Percentiles rank a stretch among this genome's conserved stretches.
These are phyloP conservation scores for Hyperoplus lanceolatus DNA, from an alignment of 2,797 vertebrate species.

Conservation along the genomic window DNA sequence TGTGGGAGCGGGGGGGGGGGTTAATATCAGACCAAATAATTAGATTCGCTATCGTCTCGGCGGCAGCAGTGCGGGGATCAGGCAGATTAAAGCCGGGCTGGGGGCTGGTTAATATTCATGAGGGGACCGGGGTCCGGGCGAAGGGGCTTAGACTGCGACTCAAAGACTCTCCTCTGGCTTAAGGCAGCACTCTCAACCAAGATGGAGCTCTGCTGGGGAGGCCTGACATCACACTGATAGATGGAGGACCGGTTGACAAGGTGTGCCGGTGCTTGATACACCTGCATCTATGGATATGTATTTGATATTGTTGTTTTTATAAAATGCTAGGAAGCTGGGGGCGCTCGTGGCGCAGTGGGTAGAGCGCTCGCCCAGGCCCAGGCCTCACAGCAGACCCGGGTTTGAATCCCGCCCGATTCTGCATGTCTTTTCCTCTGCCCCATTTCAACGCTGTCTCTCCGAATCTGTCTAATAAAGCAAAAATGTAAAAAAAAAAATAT, in stretches of 20 bases:
- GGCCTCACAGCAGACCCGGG: no score
- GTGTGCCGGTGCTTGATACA: background rate
- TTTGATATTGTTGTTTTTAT: background rate
- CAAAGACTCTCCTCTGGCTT: conserved; percentile 79
- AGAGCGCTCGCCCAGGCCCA: no score
- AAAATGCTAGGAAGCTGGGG: background rate
- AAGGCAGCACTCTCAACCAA: conserved; percentile 69
- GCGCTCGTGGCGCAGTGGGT: no score
- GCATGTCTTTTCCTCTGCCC: no score
- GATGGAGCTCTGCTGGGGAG: conserved; percentile 58
- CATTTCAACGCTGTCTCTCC: no score
- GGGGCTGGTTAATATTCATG: conserved; percentile 96
- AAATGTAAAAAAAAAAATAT: no score
- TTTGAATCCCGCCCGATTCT: no score
- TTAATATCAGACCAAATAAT: conserved; percentile 99
- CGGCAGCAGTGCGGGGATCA: conserved; percentile 94
- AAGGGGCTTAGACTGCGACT: conserved; percentile 82
- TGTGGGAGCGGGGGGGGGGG: conserved; percentile 74
- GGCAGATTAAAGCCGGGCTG: conserved; percentile 93
- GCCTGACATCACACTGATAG: conserved; percentile 62
- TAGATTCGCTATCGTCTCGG: conserved; percentile 96
- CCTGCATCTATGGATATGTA: background rate
- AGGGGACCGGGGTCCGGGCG: conserved; percentile 80
- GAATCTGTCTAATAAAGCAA: no score
- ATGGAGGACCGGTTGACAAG: conserved; percentile 21